phyloP scores from a whole-genome alignment of 2,888 invertebrate genomes.

The Minunthozetes semirufus region DNA sequence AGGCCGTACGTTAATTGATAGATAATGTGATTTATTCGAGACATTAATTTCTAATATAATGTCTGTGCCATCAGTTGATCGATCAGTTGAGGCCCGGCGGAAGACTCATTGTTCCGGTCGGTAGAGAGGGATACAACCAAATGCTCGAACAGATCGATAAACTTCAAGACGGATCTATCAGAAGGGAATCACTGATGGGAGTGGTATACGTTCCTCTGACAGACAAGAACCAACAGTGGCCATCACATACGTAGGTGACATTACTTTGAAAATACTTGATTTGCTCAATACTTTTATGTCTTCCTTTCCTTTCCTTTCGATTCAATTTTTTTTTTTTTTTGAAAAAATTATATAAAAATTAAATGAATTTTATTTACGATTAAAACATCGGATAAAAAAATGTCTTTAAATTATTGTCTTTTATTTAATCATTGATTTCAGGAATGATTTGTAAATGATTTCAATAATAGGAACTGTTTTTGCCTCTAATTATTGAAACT shows the following conservation, averaged over 20 bases:
- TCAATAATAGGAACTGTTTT: slow-evolving; percentile 20
- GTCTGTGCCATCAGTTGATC: slow-evolving; percentile 56
- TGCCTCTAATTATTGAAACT: not conserved
- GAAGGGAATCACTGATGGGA: slow-evolving; percentile 73
- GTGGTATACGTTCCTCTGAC: slow-evolving; percentile 96
- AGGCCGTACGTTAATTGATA: slow-evolving; percentile 55
- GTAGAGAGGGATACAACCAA: slow-evolving; percentile 76
- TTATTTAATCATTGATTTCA: not conserved
- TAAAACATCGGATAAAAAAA: too few relatives aligned
- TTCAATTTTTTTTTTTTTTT: too few relatives aligned
- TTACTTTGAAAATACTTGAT: too few relatives aligned
- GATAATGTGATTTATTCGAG: not conserved
- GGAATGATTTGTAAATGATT: slow-evolving; percentile 18
- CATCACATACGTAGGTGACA: slow-evolving; percentile 16
- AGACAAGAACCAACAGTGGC: slow-evolving; percentile 56
- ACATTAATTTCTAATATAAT: slow-evolving; percentile 10
- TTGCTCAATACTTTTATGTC: too few relatives aligned
- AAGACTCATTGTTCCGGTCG: slow-evolving; percentile 81
- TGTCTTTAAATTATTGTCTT: not conserved
- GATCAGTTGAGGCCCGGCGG: slow-evolving; percentile 87
- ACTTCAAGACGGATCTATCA: slow-evolving; percentile 66
- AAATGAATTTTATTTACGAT: too few relatives aligned
- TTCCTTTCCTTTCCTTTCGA: too few relatives aligned
- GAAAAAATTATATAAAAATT: too few relatives aligned
- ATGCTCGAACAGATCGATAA: slow-evolving; percentile 87